Percentiles rank a stretch among this genome's conserved stretches.
phyloP scores from a whole-genome alignment of 2,888 invertebrate genomes.

The Dicyrtoma fusca region DNA sequence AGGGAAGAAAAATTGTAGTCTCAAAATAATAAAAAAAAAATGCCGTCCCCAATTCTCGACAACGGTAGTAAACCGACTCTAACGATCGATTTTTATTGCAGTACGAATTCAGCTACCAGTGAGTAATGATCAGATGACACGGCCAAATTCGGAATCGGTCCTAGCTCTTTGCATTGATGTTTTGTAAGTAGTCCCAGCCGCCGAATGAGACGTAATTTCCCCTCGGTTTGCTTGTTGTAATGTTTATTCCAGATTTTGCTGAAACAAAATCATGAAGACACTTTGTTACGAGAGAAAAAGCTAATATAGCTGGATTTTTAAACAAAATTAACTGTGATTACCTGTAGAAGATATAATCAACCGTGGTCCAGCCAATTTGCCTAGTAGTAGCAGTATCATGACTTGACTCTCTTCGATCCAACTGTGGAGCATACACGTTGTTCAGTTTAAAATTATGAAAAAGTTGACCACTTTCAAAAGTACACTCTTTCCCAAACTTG shows the following conservation, averaged over 20 bases:
- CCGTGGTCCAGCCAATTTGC: constrained; percentile 76
- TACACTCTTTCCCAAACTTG: constrained; percentile 36
- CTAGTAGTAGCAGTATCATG: constrained; percentile 72
- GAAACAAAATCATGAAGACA: constrained; percentile 39
- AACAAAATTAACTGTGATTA: too few relatives aligned
- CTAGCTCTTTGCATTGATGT: constrained; percentile 65
- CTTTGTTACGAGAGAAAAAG: too few relatives aligned
- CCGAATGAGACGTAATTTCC: constrained; percentile 66
- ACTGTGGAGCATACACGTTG: constrained; percentile 70
- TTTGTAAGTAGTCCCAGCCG: constrained; percentile 71
- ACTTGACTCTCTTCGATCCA: constrained; percentile 57
- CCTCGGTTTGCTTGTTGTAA: constrained; percentile 58
- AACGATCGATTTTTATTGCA: too few relatives aligned
- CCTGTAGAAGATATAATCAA: constrained; percentile 91
- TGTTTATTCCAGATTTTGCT: constrained; percentile 50
- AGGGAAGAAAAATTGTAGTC: too few relatives aligned
- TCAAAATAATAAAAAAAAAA: too few relatives aligned
- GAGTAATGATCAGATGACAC: constrained; percentile 85
- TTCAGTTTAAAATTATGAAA: constrained; percentile 70
- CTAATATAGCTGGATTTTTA: too few relatives aligned
- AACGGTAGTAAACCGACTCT: too few relatives aligned
- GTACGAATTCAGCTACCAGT: constrained; percentile 72
- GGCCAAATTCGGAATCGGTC: constrained; percentile 72
- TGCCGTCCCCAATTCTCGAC: too few relatives aligned
- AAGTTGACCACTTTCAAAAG: constrained; percentile 68